A percentile compares a stretch with the other conserved stretches of the same genome.
These are phyloP conservation scores for Halisarca cf. caerulea DNA, from an alignment of 37 sponge, comb jelly and placozoan species.

Conservation along the genomic window DNA sequence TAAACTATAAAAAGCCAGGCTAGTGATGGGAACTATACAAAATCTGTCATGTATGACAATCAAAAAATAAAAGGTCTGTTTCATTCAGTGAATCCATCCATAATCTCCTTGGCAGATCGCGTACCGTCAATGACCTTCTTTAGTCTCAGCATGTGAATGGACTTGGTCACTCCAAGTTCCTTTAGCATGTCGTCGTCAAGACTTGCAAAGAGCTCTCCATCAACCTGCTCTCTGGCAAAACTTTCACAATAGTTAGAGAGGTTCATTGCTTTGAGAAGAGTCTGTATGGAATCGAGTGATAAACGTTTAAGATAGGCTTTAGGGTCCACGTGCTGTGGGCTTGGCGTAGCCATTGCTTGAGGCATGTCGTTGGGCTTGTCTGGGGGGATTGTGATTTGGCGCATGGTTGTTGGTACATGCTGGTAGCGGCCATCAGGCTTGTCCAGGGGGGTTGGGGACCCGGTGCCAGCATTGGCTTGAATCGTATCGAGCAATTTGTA, in stretches of 20 bases:
- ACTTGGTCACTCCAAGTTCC: constrained; percentile 12
- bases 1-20: no score
- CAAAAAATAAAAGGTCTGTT: no score
- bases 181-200: not conserved
- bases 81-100: not conserved
- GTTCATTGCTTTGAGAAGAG: not conserved
- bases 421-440: not conserved
- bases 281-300: not conserved
- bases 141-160: not conserved
- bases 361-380: not conserved
- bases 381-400: not conserved
- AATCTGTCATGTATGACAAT: no score
- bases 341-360: not conserved
- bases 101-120: constrained; percentile 3
- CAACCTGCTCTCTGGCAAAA: not conserved
- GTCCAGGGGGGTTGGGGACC: no score
- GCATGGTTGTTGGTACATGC: not conserved
- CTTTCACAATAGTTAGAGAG: not conserved
- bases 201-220: not conserved
- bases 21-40: no score
- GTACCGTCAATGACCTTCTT: not conserved
- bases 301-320: not conserved
- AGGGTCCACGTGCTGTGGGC: not conserved
- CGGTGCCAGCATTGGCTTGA: no score
- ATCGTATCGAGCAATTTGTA: not conserved